phyloP scores from a whole-genome alignment of 2,113 vertebrate species.

The Boulengerochromis microlepis region DNA sequence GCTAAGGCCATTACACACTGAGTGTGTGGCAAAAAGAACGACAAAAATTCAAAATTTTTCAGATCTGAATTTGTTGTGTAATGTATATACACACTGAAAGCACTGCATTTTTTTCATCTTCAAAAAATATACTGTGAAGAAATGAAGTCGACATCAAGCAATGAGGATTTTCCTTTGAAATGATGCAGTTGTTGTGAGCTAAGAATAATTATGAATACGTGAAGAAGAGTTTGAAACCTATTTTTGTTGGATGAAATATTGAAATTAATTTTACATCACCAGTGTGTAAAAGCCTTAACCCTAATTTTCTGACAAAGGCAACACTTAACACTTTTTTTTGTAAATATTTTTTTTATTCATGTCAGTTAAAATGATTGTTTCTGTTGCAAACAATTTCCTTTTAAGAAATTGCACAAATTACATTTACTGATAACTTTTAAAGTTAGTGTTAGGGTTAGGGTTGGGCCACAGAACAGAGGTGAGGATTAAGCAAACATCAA shows the following conservation, averaged over 20 bases:
- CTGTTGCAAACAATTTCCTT: neutral
- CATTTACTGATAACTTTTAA: neutral
- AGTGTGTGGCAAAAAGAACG: neutral
- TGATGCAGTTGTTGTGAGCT: neutral
- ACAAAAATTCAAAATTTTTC: neutral
- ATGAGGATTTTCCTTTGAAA: neutral
- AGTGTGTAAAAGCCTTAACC: neutral
- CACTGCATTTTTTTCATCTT: neutral
- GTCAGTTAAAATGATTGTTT: neutral
- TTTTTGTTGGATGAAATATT: neutral
- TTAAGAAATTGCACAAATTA: neutral
- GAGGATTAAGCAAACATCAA: neutral
- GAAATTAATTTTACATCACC: neutral
- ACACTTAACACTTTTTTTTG: neutral
- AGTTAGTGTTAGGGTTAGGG: neutral
- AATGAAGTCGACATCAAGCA: neutral
- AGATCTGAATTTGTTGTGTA: neutral
- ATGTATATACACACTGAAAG: neutral
- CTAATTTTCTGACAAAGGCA: neutral
- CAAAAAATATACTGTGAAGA: neutral
- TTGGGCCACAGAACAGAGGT: neutral
- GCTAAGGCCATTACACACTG: neutral
- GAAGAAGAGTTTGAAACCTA: neutral
- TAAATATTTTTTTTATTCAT: neutral
- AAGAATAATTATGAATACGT: fast-evolving